Base-by-base conservation (phyloP, 2,113 vertebrate species). In the Pseudorasbora parva region DNA sequence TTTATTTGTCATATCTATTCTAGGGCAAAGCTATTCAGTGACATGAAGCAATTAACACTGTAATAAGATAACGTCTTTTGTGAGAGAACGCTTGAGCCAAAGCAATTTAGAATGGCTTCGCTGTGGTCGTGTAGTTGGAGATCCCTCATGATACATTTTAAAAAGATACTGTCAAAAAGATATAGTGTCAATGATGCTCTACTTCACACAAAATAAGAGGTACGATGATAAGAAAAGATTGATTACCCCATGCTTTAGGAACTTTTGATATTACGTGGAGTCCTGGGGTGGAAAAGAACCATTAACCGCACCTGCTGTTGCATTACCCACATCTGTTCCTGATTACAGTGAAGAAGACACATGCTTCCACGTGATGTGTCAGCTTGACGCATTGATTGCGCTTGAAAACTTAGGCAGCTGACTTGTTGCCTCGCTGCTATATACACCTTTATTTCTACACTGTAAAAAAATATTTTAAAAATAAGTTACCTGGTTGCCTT, bases 51-150 rank as follows among this genome's bases (percentile, higher is more conserved):
- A 68, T 87, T 76, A 81, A 59, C 10, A 43, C 72, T 12, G 82
- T 84, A 73, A 78, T 68, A 77, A 66, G 82, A 87, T 84, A 84
- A 76, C 15, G 9, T 68, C 75, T 69, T 37, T 41, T 69, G 71
- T 17, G 71, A 45, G 33, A 71, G 33, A 57, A 7, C 9, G 7
- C 27, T 54, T 27, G 66, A 47, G 43, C 78, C 15, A 56, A 56
- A 71, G 41, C 37, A 30, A 37, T 71, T 86, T 47, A 30, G 17
- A 45, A 60, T n/a, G 6, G 45, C 15, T 25, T 19, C 10, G 54
- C 8, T 66, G 45, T 60, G 45, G 54, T 68, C 14, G 2, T 41
- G 19, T 54, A 23, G 49, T 59, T 47, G 33, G 23, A n/a, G 33
- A 57, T 78, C 30, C 15, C 2, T 69, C 74, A 45, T 43, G n/a